Evolutionary conservation across 2,113 vertebrate genomes (phyloP).

Genomic region (Mus pahari): DNA sequence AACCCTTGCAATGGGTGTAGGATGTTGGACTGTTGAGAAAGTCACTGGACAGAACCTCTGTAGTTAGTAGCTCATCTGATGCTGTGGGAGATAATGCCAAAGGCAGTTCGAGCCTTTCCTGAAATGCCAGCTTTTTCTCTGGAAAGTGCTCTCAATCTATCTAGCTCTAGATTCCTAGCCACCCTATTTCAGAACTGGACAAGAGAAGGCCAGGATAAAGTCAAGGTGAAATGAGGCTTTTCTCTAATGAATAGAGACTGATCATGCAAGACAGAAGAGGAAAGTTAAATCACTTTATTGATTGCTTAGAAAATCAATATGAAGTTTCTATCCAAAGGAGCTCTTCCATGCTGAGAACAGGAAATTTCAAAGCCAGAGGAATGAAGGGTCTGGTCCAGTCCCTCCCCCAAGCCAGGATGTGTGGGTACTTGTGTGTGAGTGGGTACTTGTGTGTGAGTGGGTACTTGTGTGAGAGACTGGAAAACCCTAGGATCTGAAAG

Average conservation of each 20-base stretch:
- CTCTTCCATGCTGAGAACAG: constrained; percentile 67
- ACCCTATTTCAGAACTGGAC: constrained; percentile 20
- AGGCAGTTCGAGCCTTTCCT: not conserved
- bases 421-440: constrained; percentile 72
- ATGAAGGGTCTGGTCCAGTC: constrained; percentile 53
- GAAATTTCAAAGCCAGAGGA: constrained; percentile 63
- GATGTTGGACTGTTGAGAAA: not conserved
- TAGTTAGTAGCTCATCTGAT: not conserved
- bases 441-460: constrained; percentile 72
- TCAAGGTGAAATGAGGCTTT: constrained; percentile 24
- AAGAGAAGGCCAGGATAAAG: constrained; percentile 50
- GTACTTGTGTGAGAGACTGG: constrained; percentile 64
- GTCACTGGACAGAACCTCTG: not conserved
- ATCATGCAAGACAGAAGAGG: constrained; percentile 55
- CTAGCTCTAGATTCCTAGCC: not conserved
- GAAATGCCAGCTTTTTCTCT: not conserved
- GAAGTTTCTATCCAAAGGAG: constrained; percentile 77
- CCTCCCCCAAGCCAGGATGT: constrained; percentile 51
- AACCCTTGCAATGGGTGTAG: not conserved
- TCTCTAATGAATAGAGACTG: constrained; percentile 60
- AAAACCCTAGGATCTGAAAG: constrained; percentile 70
- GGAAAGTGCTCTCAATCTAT: not conserved
- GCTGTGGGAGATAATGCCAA: not conserved
- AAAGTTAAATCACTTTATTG: constrained; percentile 75
- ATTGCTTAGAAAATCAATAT: constrained; percentile 71